A percentile compares a stretch with the other conserved stretches of the same genome.
These are phyloP conservation scores for Charadrius vociferus DNA, from an alignment of 2,113 vertebrate genomes.

Conservation along the genomic window DNA sequence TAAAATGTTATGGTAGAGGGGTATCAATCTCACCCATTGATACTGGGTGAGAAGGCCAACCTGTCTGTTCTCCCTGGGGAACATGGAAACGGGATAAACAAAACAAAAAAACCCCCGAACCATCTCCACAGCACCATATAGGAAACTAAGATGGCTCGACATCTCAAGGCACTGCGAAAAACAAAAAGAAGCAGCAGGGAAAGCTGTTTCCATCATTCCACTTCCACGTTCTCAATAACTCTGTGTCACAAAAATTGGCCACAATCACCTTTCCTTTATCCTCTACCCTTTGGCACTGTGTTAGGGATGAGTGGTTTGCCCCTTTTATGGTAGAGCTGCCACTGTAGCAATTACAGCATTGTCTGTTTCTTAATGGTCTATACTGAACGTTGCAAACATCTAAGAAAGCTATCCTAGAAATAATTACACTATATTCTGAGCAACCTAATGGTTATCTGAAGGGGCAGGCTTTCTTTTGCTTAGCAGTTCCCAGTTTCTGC, in stretches of 20 bases:
- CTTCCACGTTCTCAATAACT: background rate
- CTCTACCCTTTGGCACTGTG: background rate
- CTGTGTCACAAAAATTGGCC: background rate
- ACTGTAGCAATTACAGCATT: background rate
- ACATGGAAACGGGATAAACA: background rate
- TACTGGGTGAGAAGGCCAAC: background rate
- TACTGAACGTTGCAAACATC: background rate
- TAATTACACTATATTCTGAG: background rate
- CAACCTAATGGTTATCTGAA: background rate
- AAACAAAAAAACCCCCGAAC: rapidly evolving
- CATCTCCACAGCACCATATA: background rate
- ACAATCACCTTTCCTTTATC: background rate
- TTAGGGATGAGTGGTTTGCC: background rate
- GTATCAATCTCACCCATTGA: background rate
- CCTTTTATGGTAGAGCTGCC: background rate
- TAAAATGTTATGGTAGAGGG: background rate
- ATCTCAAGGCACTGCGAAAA: background rate
- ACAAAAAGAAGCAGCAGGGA: background rate
- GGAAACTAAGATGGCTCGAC: background rate
- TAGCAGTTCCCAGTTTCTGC: background rate
- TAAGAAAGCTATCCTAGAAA: background rate
- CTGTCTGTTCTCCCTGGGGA: background rate
- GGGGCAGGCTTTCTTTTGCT: background rate
- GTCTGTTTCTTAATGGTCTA: background rate
- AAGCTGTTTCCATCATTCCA: background rate